Percentiles rank a stretch among this genome's conserved stretches.
These are phyloP conservation scores for Drosophila tsacasi DNA, from an alignment of 1,140 invertebrate genomes.

Conservation along the genomic window DNA sequence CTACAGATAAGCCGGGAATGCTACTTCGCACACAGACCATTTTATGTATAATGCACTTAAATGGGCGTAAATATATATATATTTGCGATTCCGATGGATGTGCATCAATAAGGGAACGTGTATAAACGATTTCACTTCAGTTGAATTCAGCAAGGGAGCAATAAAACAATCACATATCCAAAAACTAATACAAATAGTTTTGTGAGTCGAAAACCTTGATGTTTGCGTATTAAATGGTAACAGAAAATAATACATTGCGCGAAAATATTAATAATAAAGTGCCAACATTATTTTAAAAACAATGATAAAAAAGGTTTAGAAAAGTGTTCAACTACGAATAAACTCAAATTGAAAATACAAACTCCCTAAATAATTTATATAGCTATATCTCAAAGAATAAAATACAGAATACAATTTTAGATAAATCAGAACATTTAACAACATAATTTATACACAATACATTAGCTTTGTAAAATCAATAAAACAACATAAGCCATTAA, in stretches of 20 bases:
- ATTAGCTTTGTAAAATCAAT: not conserved
- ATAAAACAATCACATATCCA: constrained; percentile 28
- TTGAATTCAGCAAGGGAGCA: constrained; percentile 47
- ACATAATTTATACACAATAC: not conserved
- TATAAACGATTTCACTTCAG: constrained; percentile 61
- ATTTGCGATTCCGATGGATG: constrained; percentile 57
- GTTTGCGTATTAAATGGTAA: constrained; percentile 3
- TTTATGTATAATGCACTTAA: constrained; percentile 69
- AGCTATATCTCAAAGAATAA: not conserved
- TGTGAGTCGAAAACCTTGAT: constrained; percentile 63
- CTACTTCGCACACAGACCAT: constrained; percentile 18
- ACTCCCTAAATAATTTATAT: not conserved
- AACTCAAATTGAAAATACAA: not conserved
- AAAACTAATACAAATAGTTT: constrained; percentile 63
- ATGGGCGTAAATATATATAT: constrained; percentile 17
- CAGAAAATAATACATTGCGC: not conserved
- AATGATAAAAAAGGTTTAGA: too few species aligned
- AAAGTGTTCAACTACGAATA: not conserved
- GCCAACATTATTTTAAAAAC: not conserved
- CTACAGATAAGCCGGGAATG: constrained; percentile 46
- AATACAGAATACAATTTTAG: not conserved
- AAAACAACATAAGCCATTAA: not conserved
- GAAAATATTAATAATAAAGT: not conserved
- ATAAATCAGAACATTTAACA: not conserved
- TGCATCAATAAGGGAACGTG: constrained; percentile 48